Evolutionary conservation across 1,140 invertebrate species (phyloP), one percentile per base, ranked within the genome.

Genomic region (Drosophila pruinosa): DNA sequence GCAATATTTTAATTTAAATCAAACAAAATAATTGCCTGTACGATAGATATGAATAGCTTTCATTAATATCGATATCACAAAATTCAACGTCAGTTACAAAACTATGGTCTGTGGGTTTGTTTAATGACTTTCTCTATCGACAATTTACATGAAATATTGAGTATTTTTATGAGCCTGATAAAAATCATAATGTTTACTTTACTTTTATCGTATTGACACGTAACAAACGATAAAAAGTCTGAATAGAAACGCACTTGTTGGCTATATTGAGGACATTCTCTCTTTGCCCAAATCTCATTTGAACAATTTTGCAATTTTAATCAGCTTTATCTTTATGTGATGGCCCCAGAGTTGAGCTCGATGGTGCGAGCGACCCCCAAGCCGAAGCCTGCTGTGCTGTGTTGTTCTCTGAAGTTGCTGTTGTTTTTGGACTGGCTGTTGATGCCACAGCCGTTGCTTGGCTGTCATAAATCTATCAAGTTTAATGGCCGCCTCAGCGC

Each of bases 401-500:
- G n/a, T 7, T 26, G 15, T 10, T n/a, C 14, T 5, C 14, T 21
- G 22, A 10, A 15, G 38, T 50, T 28, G 47, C 17, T 39, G 38
- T 31, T 39, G 47, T 65, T 69, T 52, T 54, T 72, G 50, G 50
- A 57, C 26, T 45, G 17, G 68, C 71, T 76, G 58, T 28, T 63
- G 72, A 57, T 72, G 65, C 36, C 56, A 41, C 57, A 58, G 70
- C 54, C 50, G 53, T 57, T 64, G 50, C 38, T 36, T 69, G 70
- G 41, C 62, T 85, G 89, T 83, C 85, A 90, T 90, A 90, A 90
- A 90, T 90, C 89, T 90, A 90, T 90, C 89, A 90, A 75, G 76
- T 88, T 90, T 90, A 90, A 90, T 90, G 89, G 89, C 81, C 83
- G 89, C 81, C 85, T 79, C 74, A 82, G 86, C 81, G 74, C 76